Evolutionary conservation across 2,797 vertebrate species (phyloP), one percentile per base, ranked within the genome.

Genomic region (Rhadinocentrus ornatus): DNA sequence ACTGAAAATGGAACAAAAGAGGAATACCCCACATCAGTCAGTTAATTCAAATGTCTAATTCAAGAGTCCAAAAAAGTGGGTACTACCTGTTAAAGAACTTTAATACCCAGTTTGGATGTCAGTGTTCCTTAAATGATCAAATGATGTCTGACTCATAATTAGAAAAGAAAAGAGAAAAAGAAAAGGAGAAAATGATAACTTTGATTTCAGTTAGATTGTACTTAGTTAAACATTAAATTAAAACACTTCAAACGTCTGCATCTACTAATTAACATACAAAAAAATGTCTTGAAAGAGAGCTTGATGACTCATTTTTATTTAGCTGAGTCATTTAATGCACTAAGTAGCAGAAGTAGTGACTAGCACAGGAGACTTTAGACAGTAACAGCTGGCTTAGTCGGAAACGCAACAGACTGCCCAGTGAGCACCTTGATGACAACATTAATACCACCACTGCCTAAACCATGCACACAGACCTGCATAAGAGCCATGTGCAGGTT

Each of bases 321-420:
- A 32, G 37, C 22, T 18, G 53, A 58, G 32, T 34, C 37, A 57
- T 53, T 9, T 31, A 37, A 3, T 54, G 15, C 29, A 15, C 18
- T 12, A 22, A 37, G 35, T 0, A 20, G 7, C 29, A 39, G 7
- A 39, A 53, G 11, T 7, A 60, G 57, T 59, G 24, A 46, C 29
- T n/a, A 27, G 44, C 39, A 9, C 29, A 48, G 44, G 44, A 52
- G 54, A 62, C 24, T 3, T 56, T 60, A 67, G 77, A 78, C 83
- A 64, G 56, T 22, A 73, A 55, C 80, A 88, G 67, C 72, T 82
- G 86, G 55, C 56, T 52, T 67, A 86, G 56, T n/a, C 1, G 84
- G 82, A 91, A 88, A 83, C 62, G 39, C 34, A 48, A 37, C 80
- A 88, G 84, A 80, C 78, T 66, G 71, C 0, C 1, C 26, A 18